A percentile compares a stretch with the other conserved stretches of the same genome.
These are phyloP conservation scores for Aramus guarauna DNA, from an alignment of 2,113 vertebrate genomes.

Conservation along the genomic window DNA sequence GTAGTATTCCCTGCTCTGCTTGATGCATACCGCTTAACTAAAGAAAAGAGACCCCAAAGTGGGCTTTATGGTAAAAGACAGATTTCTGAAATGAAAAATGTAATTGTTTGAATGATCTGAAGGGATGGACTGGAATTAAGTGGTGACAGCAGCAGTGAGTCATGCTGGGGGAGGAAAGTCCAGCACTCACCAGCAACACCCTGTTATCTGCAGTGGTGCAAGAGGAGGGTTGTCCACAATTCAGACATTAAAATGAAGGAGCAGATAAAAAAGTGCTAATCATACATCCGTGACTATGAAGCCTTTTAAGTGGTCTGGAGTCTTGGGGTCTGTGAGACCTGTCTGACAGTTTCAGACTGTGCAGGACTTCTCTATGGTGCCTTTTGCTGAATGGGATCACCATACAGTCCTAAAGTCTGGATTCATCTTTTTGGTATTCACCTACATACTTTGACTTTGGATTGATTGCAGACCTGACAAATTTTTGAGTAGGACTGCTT, in stretches of 20 bases:
- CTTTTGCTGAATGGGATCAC: background rate
- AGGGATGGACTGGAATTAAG: background rate
- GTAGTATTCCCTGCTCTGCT: background rate
- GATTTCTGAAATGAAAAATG: background rate
- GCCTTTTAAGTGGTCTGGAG: background rate
- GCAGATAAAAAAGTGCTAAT: background rate
- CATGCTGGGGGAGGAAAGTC: fast-evolving
- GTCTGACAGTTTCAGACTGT: background rate
- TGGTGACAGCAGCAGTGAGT: background rate
- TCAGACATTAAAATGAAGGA: background rate
- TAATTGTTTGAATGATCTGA: background rate
- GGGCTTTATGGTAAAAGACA: background rate
- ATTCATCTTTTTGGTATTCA: background rate
- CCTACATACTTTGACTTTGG: background rate
- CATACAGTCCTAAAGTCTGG: background rate
- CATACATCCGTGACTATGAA: background rate
- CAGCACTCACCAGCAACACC: background rate
- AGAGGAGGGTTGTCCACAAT: background rate
- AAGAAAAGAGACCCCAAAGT: background rate
- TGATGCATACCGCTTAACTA: background rate
- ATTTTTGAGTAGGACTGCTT: background rate
- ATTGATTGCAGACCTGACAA: background rate
- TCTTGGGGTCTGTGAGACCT: background rate
- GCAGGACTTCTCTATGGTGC: background rate
- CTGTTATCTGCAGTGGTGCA: background rate